A percentile compares a stretch with the other conserved stretches of the same genome.
phyloP scores from a whole-genome alignment of 2,113 vertebrate genomes.

The Equus quagga region DNA sequence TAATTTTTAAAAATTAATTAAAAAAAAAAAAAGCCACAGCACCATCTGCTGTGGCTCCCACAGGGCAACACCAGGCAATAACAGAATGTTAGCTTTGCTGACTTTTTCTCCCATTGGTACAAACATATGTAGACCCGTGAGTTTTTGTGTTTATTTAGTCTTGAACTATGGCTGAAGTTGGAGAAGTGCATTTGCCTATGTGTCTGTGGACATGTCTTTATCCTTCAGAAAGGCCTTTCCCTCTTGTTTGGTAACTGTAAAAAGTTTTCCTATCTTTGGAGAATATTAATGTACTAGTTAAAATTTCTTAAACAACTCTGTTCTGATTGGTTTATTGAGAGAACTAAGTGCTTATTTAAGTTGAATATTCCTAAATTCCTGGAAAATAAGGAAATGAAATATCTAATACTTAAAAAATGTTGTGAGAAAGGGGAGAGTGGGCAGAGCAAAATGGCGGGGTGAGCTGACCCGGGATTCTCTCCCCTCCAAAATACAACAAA shows the following conservation, averaged over 20 bases:
- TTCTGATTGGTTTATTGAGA: background rate
- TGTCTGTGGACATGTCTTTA: background rate
- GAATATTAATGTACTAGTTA: background rate
- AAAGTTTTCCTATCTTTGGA: background rate
- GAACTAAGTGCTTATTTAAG: background rate
- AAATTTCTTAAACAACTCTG: background rate
- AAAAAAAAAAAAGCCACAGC: no score
- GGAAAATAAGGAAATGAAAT: background rate
- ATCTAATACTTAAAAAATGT: background rate
- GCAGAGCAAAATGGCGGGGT: no score
- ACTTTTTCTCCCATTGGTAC: background rate
- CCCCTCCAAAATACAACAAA: no score
- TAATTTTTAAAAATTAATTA: no score
- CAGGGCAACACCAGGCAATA: background rate
- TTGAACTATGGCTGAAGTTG: background rate
- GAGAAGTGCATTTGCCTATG: background rate
- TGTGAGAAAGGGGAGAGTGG: no score
- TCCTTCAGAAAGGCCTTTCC: slow-evolving; percentile 18
- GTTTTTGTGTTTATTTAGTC: background rate
- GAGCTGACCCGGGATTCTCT: no score
- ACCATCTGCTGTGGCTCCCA: no score
- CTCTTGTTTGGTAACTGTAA: background rate
- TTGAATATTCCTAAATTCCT: background rate
- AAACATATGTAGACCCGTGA: background rate
- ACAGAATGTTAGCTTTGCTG: background rate